These are phyloP conservation scores for Picathartes gymnocephalus DNA, from an alignment of 2,113 vertebrate genomes.

Conservation along the genomic window DNA sequence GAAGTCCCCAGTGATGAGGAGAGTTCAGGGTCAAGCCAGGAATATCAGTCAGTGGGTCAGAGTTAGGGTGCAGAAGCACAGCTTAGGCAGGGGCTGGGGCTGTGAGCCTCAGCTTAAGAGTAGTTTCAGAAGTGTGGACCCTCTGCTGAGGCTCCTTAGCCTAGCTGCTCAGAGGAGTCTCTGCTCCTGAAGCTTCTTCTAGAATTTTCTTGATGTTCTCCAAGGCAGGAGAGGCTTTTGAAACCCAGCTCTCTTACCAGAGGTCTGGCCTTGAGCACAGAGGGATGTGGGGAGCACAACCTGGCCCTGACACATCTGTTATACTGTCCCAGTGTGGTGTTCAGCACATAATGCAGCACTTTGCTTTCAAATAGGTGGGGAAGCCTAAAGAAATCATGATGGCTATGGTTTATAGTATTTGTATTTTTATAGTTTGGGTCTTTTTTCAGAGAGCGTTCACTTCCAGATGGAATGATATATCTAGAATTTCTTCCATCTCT, in stretches of 20 bases:
- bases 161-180: neutral
- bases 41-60: neutral
- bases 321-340: too few relatives aligned
- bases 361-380: neutral
- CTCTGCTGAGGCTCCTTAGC: neutral
- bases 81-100: neutral
- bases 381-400: neutral
- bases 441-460: neutral
- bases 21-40: neutral
- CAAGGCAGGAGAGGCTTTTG: neutral
- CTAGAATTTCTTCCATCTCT: neutral
- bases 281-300: fast-evolving
- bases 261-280: neutral
- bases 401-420: neutral
- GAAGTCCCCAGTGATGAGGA: neutral
- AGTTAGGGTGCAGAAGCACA: neutral
- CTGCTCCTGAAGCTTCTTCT: neutral
- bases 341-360: neutral
- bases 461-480: neutral
- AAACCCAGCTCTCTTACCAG: neutral
- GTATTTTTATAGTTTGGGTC: neutral
- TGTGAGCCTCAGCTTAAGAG: neutral
- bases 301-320: neutral
- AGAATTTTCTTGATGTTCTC: neutral
- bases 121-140: neutral